Evolutionary conservation across 2,888 invertebrate species (phyloP).

Genomic region (Trypoxylon attenuatum): DNA sequence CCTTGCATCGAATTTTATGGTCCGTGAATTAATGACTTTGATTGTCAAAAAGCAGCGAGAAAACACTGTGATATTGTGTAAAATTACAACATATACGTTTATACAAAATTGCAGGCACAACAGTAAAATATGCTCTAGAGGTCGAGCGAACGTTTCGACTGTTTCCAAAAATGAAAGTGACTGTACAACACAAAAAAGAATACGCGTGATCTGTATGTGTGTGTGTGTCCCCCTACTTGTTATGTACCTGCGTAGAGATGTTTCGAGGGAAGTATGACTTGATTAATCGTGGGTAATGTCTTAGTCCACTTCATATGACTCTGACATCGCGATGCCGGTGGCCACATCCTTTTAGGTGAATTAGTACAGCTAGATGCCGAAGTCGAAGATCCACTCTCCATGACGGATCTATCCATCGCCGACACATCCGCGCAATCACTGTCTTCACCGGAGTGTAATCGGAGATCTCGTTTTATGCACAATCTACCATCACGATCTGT

Average conservation of each 20-base stretch:
- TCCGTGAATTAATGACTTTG: neutral
- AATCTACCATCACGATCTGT: conserved; percentile 63
- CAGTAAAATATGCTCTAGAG: neutral
- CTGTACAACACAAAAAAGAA: conserved; percentile 13
- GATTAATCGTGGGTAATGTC: conserved; percentile 75
- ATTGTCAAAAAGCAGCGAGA: no score
- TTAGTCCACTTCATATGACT: conserved; percentile 75
- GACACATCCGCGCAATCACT: conserved; percentile 74
- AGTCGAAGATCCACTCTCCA: conserved; percentile 77
- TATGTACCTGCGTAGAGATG: conserved; percentile 69
- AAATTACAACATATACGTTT: neutral
- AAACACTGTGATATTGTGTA: no score
- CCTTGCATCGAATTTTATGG: no score
- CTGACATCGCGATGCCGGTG: conserved; percentile 70
- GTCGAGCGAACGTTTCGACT: neutral
- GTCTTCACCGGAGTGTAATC: conserved; percentile 78
- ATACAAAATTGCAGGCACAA: neutral
- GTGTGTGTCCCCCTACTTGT: conserved; percentile 12
- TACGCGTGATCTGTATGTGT: conserved; percentile 1
- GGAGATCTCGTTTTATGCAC: conserved; percentile 73
- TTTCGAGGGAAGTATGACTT: conserved; percentile 67
- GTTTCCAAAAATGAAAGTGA: neutral
- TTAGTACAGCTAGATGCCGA: conserved; percentile 81
- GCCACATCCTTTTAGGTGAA: conserved; percentile 79
- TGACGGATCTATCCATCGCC: conserved; percentile 64